Percentiles rank a stretch among this genome's conserved stretches.
These are phyloP conservation scores for Ips typographus DNA, from an alignment of 1,140 invertebrate species.

Conservation along the genomic window DNA sequence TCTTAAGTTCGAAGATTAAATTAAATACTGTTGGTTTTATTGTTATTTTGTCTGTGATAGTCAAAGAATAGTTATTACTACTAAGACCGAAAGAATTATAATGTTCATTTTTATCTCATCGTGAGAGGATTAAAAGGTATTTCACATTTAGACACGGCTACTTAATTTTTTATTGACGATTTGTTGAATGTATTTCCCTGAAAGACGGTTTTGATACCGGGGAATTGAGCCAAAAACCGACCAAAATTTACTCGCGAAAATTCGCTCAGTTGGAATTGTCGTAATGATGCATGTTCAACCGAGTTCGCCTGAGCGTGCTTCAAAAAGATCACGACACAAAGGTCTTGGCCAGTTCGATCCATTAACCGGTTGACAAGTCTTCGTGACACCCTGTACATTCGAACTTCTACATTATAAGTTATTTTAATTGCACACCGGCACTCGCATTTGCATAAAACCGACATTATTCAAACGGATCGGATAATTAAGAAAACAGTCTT, in stretches of 20 bases:
- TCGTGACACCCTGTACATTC: slow-evolving; percentile 29
- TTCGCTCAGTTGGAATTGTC: too few relatives aligned
- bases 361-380: slow-evolving; percentile 15
- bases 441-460: slow-evolving; percentile 31
- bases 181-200: slow-evolving; percentile 9
- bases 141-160: slow-evolving; percentile 20
- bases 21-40: slow-evolving; percentile 17
- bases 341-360: slow-evolving; percentile 7
- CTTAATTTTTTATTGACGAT: slow-evolving; percentile 20
- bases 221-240: not conserved
- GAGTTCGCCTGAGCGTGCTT: too few relatives aligned
- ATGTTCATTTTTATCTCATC: slow-evolving; percentile 15
- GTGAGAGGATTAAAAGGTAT: slow-evolving; percentile 15
- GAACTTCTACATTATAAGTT: slow-evolving; percentile 33
- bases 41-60: slow-evolving; percentile 17
- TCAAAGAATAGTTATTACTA: slow-evolving; percentile 20
- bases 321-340: not conserved
- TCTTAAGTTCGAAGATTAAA: not conserved
- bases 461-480: slow-evolving; percentile 27
- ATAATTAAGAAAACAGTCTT: slow-evolving; percentile 29
- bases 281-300: too few relatives aligned
- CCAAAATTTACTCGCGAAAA: not conserved
- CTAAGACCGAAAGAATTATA: slow-evolving; percentile 13
- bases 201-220: not conserved
- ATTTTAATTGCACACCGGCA: slow-evolving; percentile 31